These are phyloP conservation scores for Melanotaenia pygmaea DNA, from an alignment of 2,797 vertebrate genomes.

Conservation along the genomic window DNA sequence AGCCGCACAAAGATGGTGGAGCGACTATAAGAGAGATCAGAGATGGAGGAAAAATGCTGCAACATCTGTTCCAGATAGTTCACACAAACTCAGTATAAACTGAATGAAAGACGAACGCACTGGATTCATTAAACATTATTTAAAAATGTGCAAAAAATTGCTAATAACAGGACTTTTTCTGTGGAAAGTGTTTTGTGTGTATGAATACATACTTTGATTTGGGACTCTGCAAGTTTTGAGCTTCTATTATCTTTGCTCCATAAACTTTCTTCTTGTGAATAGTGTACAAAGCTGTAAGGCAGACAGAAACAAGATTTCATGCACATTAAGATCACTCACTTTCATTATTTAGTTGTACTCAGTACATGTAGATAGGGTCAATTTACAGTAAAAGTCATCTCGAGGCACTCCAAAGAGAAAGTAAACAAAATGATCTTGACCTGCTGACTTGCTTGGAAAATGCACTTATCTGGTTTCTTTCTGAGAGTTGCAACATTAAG, in stretches of 20 bases:
- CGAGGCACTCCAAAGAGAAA: neutral
- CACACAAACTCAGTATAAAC: conserved; percentile 10
- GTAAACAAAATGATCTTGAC: neutral
- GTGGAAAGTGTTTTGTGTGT: neutral
- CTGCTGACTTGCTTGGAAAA: neutral
- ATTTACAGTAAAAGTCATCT: neutral
- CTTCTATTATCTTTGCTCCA: conserved; percentile 89
- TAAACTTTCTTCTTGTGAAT: conserved; percentile 95
- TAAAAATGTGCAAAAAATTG: neutral
- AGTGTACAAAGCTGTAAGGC: conserved; percentile 86
- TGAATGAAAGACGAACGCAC: conserved; percentile 4
- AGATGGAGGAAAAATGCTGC: conserved; percentile 30
- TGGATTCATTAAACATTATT: neutral
- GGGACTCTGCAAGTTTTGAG: conserved; percentile 92
- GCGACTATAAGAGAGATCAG: conserved; percentile 82
- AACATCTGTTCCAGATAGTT: conserved; percentile 22
- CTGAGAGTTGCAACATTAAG: accelerated
- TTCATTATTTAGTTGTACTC: neutral
- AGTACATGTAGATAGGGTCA: neutral
- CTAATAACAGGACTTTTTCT: neutral
- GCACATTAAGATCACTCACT: neutral
- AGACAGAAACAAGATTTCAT: conserved; percentile 30
- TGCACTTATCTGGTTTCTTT: neutral
- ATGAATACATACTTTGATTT: conserved; percentile 90
- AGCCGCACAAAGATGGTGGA: conserved; percentile 94